phyloP scores from a whole-genome alignment of 2,113 vertebrate species.

The Panurus biarmicus region DNA sequence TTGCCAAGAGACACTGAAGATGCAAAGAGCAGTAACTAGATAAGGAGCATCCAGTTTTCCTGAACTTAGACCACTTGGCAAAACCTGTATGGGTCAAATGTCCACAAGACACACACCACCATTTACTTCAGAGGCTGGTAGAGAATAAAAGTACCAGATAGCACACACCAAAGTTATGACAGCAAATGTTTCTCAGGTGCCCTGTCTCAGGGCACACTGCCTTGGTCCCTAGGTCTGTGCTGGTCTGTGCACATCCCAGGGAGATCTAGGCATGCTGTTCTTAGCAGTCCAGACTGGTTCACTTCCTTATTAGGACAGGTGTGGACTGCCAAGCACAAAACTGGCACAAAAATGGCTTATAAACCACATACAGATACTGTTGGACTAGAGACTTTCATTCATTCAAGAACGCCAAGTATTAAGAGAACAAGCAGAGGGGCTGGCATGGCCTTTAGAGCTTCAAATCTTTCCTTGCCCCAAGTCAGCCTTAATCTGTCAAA shows the following conservation, averaged over 20 bases:
- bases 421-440: neutral
- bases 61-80: neutral
- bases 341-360: neutral
- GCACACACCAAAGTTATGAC: neutral
- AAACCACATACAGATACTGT: neutral
- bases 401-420: neutral
- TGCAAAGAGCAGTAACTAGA: neutral
- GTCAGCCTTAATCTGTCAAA: neutral
- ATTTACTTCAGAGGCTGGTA: neutral
- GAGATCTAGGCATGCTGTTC: neutral
- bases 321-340: neutral
- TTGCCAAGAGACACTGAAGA: neutral
- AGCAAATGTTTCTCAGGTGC: neutral
- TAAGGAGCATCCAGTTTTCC: neutral
- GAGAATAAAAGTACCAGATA: neutral
- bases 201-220: neutral
- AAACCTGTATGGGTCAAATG: neutral
- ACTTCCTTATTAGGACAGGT: neutral
- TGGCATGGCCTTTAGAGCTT: neutral
- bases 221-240: neutral
- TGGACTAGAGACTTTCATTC: neutral
- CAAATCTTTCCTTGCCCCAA: neutral
- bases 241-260: neutral
- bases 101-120: neutral
- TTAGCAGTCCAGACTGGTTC: neutral